phyloP scores from a whole-genome alignment of 2,797 vertebrate species.

The Bryconaethiops microstoma region DNA sequence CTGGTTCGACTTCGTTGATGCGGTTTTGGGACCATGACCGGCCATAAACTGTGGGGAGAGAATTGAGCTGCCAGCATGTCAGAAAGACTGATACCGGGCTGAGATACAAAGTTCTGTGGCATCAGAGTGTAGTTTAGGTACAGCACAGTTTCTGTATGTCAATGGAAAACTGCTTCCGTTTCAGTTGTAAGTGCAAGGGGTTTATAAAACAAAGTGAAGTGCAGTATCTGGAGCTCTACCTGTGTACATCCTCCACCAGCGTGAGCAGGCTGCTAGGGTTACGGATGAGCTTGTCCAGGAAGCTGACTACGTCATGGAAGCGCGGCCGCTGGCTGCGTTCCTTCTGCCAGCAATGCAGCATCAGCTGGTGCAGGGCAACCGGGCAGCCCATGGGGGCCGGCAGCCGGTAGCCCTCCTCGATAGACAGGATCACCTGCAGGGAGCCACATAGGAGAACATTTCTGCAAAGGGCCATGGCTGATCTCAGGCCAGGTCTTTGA shows the following conservation, averaged over 20 bases:
- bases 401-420: constrained; percentile 97
- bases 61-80: too few species aligned
- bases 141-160: too few species aligned
- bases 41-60: too few species aligned
- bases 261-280: constrained; percentile 92
- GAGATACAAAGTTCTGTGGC: too few species aligned
- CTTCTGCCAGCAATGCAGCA: constrained; percentile 99
- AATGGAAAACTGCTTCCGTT: too few species aligned
- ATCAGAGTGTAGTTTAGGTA: too few species aligned
- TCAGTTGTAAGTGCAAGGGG: too few species aligned
- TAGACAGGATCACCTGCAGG: constrained; percentile 93
- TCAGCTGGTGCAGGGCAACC: constrained; percentile 92
- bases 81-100: too few species aligned
- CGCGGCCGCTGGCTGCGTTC: constrained; percentile 89
- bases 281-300: constrained; percentile 95
- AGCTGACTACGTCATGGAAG: constrained; percentile 90
- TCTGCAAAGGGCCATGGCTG: not conserved
- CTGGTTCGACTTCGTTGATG: too few species aligned
- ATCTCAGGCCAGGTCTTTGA: too few species aligned
- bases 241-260: constrained; percentile 80
- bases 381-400: constrained; percentile 96
- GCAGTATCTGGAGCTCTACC: constrained; percentile 49
- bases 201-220: not conserved
- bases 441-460: constrained; percentile 11
- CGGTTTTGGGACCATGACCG: too few species aligned